Conservation (phyloP, 2,888 invertebrate species). For the Neoscelio sp. region DNA sequence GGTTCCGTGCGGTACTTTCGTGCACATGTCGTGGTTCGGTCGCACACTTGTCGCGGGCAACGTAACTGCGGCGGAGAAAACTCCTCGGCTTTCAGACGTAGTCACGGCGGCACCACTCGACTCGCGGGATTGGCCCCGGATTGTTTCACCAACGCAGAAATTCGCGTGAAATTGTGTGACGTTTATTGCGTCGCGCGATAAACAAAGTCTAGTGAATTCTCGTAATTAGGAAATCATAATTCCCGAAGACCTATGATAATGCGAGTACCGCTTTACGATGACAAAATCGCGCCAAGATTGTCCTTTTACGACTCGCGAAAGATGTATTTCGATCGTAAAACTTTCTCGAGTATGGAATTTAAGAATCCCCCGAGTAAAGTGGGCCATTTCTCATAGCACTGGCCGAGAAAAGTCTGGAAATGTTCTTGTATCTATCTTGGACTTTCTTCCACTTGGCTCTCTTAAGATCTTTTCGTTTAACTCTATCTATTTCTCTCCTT, state of each 20-base stretch:
- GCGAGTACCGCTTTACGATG: slow-evolving; percentile 18
- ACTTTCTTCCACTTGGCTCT: slow-evolving; percentile 64
- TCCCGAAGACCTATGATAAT: slow-evolving; percentile 41
- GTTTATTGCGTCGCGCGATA: neutral
- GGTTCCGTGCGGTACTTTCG: slow-evolving; percentile 24
- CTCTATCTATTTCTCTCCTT: slow-evolving; percentile 56
- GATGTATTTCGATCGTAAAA: slow-evolving; percentile 66
- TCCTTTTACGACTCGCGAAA: slow-evolving; percentile 48
- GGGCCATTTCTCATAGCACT: slow-evolving; percentile 66
- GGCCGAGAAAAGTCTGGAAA: slow-evolving; percentile 63
- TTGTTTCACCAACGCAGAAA: slow-evolving; percentile 70
- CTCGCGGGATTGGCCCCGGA: slow-evolving; percentile 74
- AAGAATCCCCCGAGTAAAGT: slow-evolving; percentile 67
- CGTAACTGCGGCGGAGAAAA: too few species aligned
- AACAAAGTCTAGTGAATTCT: neutral
- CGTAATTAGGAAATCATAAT: slow-evolving; percentile 1
- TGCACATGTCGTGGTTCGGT: slow-evolving; percentile 29
- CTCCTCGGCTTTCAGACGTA: slow-evolving; percentile 12
- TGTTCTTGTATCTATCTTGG: slow-evolving; percentile 68
- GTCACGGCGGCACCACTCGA: neutral
- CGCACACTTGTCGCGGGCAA: slow-evolving; percentile 20
- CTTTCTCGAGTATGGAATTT: slow-evolving; percentile 65
- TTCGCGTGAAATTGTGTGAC: neutral
- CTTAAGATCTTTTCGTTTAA: slow-evolving; percentile 68
- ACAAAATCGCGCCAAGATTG: slow-evolving; percentile 66